Conservation (phyloP, 2,888 invertebrate species). For the Lasioglossum morio region DNA sequence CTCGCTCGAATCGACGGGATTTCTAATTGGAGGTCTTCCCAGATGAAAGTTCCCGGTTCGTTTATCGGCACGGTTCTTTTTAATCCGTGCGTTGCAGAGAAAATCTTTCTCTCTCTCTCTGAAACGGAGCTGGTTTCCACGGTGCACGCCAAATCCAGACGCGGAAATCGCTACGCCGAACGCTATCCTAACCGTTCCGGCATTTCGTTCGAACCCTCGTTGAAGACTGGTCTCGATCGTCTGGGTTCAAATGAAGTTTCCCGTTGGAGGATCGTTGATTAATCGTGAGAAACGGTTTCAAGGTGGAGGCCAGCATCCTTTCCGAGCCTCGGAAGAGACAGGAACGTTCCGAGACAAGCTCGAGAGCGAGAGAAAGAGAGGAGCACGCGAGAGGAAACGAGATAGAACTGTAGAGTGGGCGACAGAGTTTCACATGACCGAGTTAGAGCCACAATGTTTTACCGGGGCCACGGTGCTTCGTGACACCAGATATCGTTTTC, state of each 20-base stretch:
- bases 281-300: conserved; percentile 67
- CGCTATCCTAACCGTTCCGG: neutral
- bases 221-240: neutral
- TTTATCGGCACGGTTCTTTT: neutral
- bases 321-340: conserved; percentile 28
- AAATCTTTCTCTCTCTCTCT: conserved; percentile 1
- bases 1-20: neutral
- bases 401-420: conserved; percentile 44
- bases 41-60: conserved; percentile 9
- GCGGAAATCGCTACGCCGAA: neutral
- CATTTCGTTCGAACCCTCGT: neutral
- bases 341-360: conserved; percentile 2
- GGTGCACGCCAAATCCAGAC: conserved; percentile 13
- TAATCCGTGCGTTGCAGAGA: neutral
- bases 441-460: conserved; percentile 70
- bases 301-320: conserved; percentile 70
- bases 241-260: conserved; percentile 18
- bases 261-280: conserved; percentile 9
- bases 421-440: conserved; percentile 79
- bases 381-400: conserved; percentile 25
- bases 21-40: conserved; percentile 17
- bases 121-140: conserved; percentile 12
- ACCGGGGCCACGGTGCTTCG: conserved; percentile 68
- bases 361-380: conserved; percentile 29
- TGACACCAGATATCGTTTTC: conserved; percentile 77